A percentile compares a stretch with the other conserved stretches of the same genome.
Conservation (phyloP, 2,888 invertebrate genomes). For the Drosophila neonasuta region DNA sequence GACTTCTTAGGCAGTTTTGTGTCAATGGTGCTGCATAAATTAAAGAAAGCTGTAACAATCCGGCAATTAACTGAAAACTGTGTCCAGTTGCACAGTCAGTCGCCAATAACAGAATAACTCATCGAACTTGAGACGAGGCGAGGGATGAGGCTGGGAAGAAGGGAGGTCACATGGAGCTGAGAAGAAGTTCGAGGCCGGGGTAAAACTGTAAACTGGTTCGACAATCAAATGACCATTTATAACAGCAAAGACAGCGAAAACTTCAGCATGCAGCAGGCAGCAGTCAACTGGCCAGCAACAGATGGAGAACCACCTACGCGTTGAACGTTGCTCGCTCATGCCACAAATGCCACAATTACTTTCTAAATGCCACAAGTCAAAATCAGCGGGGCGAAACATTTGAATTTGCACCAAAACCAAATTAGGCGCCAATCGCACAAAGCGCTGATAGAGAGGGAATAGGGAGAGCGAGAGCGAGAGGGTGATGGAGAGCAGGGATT, state of each 20-base stretch:
- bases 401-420: conserved; percentile 75
- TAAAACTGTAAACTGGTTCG: conserved; percentile 57
- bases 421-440: conserved; percentile 71
- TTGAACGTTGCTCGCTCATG: conserved; percentile 30
- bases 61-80: conserved; percentile 23
- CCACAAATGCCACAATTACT: conserved; percentile 66
- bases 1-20: background rate
- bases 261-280: background rate
- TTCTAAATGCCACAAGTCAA: conserved; percentile 61
- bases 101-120: conserved; percentile 49
- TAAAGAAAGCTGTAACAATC: conserved; percentile 49
- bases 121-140: conserved; percentile 2
- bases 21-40: conserved; percentile 24
- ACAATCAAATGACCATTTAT: conserved; percentile 74
- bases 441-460: background rate
- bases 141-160: background rate
- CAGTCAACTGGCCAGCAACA: conserved; percentile 1
- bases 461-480: background rate
- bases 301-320: conserved; percentile 60
- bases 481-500: background rate
- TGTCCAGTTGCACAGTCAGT: conserved; percentile 27
- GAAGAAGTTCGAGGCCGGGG: conserved; percentile 9
- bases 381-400: conserved; percentile 53
- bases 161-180: background rate
- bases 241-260: conserved; percentile 36